Percentiles rank a stretch among this genome's conserved stretches.
phyloP scores from a whole-genome alignment of 1,140 invertebrate species.

The Hylyphantes graminicola region DNA sequence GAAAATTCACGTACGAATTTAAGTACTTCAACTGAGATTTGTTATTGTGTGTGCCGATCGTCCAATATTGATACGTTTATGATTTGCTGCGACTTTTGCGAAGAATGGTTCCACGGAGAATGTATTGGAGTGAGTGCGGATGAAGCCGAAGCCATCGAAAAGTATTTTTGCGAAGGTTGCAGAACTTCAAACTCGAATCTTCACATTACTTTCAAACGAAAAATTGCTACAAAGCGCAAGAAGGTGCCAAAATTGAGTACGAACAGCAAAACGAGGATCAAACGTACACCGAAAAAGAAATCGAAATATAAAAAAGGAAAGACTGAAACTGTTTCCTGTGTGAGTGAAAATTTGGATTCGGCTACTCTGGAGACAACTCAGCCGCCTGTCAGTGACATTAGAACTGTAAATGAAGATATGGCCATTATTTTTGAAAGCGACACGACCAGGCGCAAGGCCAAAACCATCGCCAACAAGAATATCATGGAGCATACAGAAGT shows the following conservation, averaged over 20 bases:
- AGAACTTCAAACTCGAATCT: conserved; percentile 81
- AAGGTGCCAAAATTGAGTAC: no score
- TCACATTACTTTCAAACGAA: conserved; percentile 81
- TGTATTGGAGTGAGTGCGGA: conserved; percentile 94
- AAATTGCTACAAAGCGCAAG: conserved; percentile 66
- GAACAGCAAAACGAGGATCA: no score
- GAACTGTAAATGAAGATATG: conserved; percentile 8
- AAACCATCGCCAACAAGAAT: conserved; percentile 20
- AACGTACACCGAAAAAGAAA: conserved; percentile 27
- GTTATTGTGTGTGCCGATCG: conserved; percentile 93
- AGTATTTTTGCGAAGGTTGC: conserved; percentile 83
- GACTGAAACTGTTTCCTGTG: no score
- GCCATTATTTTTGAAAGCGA: neutral
- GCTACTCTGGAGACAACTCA: no score
- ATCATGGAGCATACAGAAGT: neutral
- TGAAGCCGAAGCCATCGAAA: conserved; percentile 91
- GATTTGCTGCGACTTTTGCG: conserved; percentile 97
- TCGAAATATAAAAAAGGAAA: conserved; percentile 6
- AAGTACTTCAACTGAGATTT: conserved; percentile 70
- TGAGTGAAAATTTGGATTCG: no score
- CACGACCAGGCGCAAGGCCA: conserved; percentile 4
- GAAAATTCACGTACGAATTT: no score
- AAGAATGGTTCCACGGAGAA: conserved; percentile 98
- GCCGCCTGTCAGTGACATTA: neutral
- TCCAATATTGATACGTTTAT: conserved; percentile 94